These are phyloP conservation scores for Umimayanthus kanabou DNA, from an alignment of 92 coral and sea anemone species.

Conservation along the genomic window DNA sequence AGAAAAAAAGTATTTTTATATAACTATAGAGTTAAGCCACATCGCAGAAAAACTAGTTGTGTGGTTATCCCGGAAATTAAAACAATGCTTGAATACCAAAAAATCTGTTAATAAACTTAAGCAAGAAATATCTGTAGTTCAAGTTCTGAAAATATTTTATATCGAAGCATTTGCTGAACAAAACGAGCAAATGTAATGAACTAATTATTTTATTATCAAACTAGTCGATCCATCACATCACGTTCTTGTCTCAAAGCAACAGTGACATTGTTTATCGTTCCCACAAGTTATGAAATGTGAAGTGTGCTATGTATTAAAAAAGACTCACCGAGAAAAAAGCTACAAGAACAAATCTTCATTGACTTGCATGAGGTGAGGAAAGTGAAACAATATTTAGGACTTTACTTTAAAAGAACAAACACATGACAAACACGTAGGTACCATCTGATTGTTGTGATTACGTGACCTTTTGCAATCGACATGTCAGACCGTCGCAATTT, in stretches of 20 bases:
- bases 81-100: too few species aligned
- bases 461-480: background rate
- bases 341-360: conserved; percentile 12
- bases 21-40: conserved; percentile 6
- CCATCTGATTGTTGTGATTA: background rate
- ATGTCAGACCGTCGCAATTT: conserved; percentile 11
- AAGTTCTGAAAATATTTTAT: conserved; percentile 16
- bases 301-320: conserved; percentile 21
- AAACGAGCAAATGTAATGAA: too few species aligned
- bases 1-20: too few species aligned
- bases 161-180: conserved; percentile 7
- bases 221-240: too few species aligned
- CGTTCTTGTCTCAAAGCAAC: too few species aligned
- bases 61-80: conserved; percentile 18
- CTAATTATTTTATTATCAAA: too few species aligned
- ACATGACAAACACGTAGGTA: background rate
- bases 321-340: conserved; percentile 18
- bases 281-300: conserved; percentile 10
- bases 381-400: conserved; percentile 1
- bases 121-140: conserved; percentile 7
- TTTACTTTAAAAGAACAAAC: too few species aligned
- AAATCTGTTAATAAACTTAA: conserved; percentile 15
- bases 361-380: too few species aligned
- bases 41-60: conserved; percentile 14
- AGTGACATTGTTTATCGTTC: conserved; percentile 12